Percentiles rank a stretch among this genome's conserved stretches.
These are phyloP conservation scores for Latrodectus hesperus DNA, from an alignment of 2,888 invertebrate genomes.

Conservation along the genomic window DNA sequence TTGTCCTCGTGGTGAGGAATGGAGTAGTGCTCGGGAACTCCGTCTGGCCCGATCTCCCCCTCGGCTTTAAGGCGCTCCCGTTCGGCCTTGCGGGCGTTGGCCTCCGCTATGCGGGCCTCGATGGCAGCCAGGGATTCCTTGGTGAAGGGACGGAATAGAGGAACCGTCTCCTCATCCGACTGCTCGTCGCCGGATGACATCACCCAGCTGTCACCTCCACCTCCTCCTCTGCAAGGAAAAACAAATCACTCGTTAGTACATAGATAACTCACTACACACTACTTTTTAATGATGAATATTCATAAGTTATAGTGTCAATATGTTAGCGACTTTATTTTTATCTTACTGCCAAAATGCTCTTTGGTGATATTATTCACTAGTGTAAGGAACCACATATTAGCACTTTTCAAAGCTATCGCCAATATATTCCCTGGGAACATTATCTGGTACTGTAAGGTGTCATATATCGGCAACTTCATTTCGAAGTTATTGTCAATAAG, in stretches of 20 bases:
- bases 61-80: conserved; percentile 86
- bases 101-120: conserved; percentile 95
- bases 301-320: too few species aligned
- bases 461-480: too few species aligned
- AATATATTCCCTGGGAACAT: too few species aligned
- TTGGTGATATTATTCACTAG: too few species aligned
- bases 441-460: too few species aligned
- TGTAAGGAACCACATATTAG: too few species aligned
- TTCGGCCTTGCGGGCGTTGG: conserved; percentile 94
- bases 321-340: too few species aligned
- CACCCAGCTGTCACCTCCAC: conserved; percentile 39
- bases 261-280: not conserved
- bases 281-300: too few species aligned
- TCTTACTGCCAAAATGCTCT: too few species aligned
- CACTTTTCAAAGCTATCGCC: too few species aligned
- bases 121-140: conserved; percentile 96
- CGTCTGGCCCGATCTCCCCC: conserved; percentile 62
- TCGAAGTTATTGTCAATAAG: too few species aligned
- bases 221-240: conserved; percentile 13
- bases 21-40: conserved; percentile 78
- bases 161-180: conserved; percentile 71
- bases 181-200: conserved; percentile 68
- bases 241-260: not conserved
- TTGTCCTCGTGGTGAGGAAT: conserved; percentile 97
- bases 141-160: conserved; percentile 97